Base-by-base conservation (phyloP, 1,140 invertebrate species). In the Tyrophagus putrescentiae region DNA sequence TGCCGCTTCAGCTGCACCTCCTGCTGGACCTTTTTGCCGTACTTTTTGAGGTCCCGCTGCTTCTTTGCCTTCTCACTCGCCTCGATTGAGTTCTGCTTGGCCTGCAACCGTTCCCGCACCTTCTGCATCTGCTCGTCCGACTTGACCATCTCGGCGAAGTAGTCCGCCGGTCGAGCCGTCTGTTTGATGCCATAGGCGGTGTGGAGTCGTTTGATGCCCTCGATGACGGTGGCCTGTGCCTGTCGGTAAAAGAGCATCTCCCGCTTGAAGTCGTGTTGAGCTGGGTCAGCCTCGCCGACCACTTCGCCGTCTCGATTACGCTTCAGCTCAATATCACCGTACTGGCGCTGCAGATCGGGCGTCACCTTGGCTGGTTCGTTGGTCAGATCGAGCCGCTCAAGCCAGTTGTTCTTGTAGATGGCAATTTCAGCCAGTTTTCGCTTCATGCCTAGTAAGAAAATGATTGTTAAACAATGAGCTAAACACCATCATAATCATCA, bases 111-210 rank as follows among this genome's bases (percentile, higher is more conserved):
- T 68, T 84, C 77, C 50, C 90, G 78, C 0, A 82, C 80, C 72
- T 93, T 96, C 68, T 95, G 87, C 95, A 99, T 99, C 65, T 98
- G 95, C 39, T 81, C 78, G 75, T 99, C 95, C 50, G 86, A 79
- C 72, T 99, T 99, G 1, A 89, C 89, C 95, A 98, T 98, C 78
- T 98, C 87, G 0, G 94, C 95, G 76, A 95, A 98, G 74, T 95
- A 98, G 74, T 98, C 94, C 31, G 89, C 84, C 0, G 95, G 95
- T 60, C 87, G 77, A 68, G 80, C 83, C 0, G 88, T 94, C 0
- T 79, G 75, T 36, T 95, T 76, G 25, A 79, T 80, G 4, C 39
- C 39, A 29, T 23, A 45, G 3, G 90, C 68, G 62, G 81, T 78
- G 48, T 87, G 82, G 4, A 97, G 71, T 53, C 77, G 76, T 25